Evolutionary conservation across 2,888 invertebrate species (phyloP).

Genomic region (Cephonodes hylas): DNA sequence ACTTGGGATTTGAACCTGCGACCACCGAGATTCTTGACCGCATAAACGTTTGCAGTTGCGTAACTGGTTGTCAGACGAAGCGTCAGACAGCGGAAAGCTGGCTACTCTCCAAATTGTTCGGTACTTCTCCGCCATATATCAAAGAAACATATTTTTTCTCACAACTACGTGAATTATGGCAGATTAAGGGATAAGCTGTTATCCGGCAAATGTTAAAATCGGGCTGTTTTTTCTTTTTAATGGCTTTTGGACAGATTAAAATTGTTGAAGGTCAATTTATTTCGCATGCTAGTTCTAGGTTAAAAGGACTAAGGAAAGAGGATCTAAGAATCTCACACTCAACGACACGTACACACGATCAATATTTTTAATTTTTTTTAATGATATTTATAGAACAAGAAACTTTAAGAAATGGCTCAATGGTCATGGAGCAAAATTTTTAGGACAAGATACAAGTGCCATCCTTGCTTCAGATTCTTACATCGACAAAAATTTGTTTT

Average conservation of each 20-base stretch:
- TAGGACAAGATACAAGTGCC: too few species aligned
- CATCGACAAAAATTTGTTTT: too few species aligned
- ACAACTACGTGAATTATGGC: constrained; percentile 7
- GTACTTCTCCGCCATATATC: neutral
- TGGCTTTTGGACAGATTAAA: neutral
- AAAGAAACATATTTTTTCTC: constrained; percentile 3
- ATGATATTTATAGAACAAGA: too few species aligned
- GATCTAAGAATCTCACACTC: too few species aligned
- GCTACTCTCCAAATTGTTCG: neutral
- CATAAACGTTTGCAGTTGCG: neutral
- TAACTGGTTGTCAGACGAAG: neutral
- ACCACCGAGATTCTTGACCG: neutral
- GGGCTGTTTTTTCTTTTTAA: neutral
- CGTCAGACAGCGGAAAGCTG: neutral
- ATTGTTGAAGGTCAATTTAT: neutral
- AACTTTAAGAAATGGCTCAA: too few species aligned
- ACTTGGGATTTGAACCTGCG: too few species aligned
- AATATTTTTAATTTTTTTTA: too few species aligned
- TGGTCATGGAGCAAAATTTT: too few species aligned
- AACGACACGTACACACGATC: too few species aligned
- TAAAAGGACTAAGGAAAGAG: neutral
- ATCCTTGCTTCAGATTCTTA: too few species aligned
- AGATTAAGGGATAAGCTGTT: constrained; percentile 4
- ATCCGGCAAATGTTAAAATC: constrained; percentile 4
- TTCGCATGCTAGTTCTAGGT: too few species aligned